Base-by-base conservation (phyloP, 2,888 invertebrate genomes). In the Tinea pellionella region DNA sequence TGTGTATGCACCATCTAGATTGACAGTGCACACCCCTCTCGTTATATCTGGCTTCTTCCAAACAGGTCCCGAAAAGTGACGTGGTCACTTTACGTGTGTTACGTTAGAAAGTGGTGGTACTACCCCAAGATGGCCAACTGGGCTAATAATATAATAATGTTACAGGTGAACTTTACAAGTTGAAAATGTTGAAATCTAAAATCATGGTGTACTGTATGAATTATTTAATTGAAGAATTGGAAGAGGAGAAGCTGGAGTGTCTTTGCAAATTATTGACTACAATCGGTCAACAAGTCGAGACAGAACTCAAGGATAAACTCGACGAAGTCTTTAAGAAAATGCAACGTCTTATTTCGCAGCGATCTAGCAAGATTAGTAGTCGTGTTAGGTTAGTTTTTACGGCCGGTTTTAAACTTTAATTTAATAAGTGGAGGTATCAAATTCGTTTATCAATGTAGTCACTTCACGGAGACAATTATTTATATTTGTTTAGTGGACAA, bases 231-330 rank as follows among this genome's bases (percentile, higher is more conserved):
- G 90, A 91, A 30, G 90, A 92, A 63, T 88, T 90, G 59, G 95
- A 95, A 68, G 97, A 98, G 75, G 98, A 98, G 73, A 94, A 94
- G 73, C 85, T 97, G 0, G 98, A 98, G 78, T 97, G 98, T 75
- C 88, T 98, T 6, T 98, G 98, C 78, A 94, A 96, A 77, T 87
- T 98, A 61, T 87, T 98, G 30, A 93, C 95, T 2, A 98, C 97
- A 0, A 93, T 98, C 65, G 98, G 98, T 12, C 93, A 94, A 72
- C 94, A 93, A 72, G 88, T 97, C 0, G 88, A 88, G 61, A 87
- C 82, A 63, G 85, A 87, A 62, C 76, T 80, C 0, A 59, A 59
- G 18, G 57, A 30, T 13, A 71, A 77, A n/a, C 67, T 94, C 0
- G 87, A 88, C 42, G 69, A 69, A n/a, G 91, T 91, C 19, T 92